phyloP scores from a whole-genome alignment of 2,888 invertebrate genomes.

The Andrena dorsata region DNA sequence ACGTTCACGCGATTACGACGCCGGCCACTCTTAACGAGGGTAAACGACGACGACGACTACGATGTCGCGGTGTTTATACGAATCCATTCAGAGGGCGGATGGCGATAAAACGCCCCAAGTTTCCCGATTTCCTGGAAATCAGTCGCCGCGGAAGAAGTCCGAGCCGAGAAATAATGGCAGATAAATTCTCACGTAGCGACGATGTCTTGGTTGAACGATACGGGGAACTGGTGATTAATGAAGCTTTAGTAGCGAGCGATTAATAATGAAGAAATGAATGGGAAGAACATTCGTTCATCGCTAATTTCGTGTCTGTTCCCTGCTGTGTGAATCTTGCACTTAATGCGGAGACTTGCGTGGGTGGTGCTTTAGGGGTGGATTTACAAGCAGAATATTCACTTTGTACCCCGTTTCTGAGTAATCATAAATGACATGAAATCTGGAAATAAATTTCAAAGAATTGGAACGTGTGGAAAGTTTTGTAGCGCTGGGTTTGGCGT shows the following conservation, averaged over 20 bases:
- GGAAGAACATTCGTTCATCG: background rate
- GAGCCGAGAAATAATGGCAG: constrained; percentile 62
- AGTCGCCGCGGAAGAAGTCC: constrained; percentile 32
- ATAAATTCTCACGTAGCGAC: constrained; percentile 56
- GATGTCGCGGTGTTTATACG: constrained; percentile 49
- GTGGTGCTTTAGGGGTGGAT: background rate
- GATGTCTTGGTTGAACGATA: constrained; percentile 6
- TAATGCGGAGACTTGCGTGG: background rate
- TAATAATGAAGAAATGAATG: constrained; percentile 11
- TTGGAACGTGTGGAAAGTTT: background rate
- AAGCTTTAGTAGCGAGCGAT: constrained; percentile 22
- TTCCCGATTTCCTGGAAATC: constrained; percentile 64
- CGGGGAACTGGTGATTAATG: constrained; percentile 22
- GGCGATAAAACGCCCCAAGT: constrained; percentile 45
- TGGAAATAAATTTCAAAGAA: background rate
- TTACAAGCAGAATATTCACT: background rate
- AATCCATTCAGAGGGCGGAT: constrained; percentile 49
- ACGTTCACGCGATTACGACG: constrained; percentile 26
- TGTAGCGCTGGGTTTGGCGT: too few relatives aligned
- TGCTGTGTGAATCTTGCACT: background rate
- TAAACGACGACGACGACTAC: constrained; percentile 16
- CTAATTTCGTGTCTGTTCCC: background rate
- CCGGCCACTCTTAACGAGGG: constrained; percentile 20
- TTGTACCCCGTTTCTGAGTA: background rate
- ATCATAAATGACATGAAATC: background rate